phyloP scores from a whole-genome alignment of 1,140 invertebrate genomes.

The Drosophila pectinifera region DNA sequence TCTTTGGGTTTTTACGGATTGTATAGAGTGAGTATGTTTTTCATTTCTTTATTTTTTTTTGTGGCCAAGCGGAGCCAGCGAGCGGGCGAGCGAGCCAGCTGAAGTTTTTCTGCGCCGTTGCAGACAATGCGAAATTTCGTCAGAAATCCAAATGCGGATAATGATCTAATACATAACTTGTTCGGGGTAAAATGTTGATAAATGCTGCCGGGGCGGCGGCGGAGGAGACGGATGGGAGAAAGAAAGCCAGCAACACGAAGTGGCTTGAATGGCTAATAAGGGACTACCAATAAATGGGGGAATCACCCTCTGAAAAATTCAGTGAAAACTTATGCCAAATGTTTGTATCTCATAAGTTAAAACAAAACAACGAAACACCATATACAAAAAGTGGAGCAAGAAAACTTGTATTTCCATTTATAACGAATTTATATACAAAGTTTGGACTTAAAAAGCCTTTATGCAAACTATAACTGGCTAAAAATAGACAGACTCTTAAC shows the following conservation, averaged over 20 bases:
- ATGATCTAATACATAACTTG: conserved; percentile 83
- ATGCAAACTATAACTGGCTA: conserved; percentile 5
- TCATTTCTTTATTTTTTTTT: conserved; percentile 10
- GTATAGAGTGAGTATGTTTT: conserved; percentile 17
- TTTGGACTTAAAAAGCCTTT: neutral
- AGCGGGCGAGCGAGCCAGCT: conserved; percentile 28
- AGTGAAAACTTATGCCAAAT: conserved; percentile 11
- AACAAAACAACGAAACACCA: neutral
- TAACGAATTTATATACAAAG: neutral
- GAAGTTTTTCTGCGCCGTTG: conserved; percentile 60
- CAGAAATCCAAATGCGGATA: conserved; percentile 83
- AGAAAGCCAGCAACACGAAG: conserved; percentile 44
- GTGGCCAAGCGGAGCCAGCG: conserved; percentile 33
- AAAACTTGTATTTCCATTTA: conserved; percentile 28
- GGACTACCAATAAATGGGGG: conserved; percentile 26
- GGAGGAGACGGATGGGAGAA: conserved; percentile 4
- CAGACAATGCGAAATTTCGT: conserved; percentile 83
- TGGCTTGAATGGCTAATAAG: conserved; percentile 51
- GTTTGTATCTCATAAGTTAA: conserved; percentile 4
- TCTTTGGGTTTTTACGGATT: conserved; percentile 10
- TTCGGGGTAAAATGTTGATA: conserved; percentile 74
- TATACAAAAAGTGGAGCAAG: conserved; percentile 20
- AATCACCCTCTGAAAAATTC: conserved; percentile 22
- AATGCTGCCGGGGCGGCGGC: conserved; percentile 38
- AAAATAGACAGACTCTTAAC: conserved; percentile 5